phyloP scores from a whole-genome alignment of 2,888 invertebrate species.

The Pterostichus niger region DNA sequence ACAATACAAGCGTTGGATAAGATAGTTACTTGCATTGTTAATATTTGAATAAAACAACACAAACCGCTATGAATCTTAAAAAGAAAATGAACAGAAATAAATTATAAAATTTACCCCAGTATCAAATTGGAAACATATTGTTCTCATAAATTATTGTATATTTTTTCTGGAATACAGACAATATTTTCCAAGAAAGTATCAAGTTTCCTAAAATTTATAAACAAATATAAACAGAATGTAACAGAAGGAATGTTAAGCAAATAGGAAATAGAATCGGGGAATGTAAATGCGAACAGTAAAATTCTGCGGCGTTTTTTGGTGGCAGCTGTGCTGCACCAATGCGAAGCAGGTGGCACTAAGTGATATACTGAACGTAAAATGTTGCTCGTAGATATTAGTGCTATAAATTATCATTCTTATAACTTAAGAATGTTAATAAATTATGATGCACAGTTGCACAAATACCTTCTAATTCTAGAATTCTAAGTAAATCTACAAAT shows the following conservation, averaged over 20 bases:
- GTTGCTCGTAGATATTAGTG: conserved; percentile 13
- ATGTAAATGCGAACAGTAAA: conserved; percentile 18
- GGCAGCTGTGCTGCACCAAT: conserved; percentile 10
- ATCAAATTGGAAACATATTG: too few relatives aligned
- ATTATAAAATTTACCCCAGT: too few relatives aligned
- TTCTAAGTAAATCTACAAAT: background rate
- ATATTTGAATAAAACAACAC: too few relatives aligned
- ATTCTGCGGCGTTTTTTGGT: conserved; percentile 27
- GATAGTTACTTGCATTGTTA: too few relatives aligned
- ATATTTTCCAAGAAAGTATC: too few relatives aligned
- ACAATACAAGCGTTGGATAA: too few relatives aligned
- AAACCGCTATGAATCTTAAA: too few relatives aligned
- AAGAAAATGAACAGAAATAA: too few relatives aligned
- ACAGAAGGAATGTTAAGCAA: background rate
- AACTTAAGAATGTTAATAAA: conserved; percentile 28
- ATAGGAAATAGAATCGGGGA: conserved; percentile 22
- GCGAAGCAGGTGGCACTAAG: conserved; percentile 41
- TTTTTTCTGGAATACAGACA: too few relatives aligned
- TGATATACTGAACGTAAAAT: conserved; percentile 42
- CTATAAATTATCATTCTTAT: conserved; percentile 25
- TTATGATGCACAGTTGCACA: background rate
- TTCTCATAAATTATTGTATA: too few relatives aligned
- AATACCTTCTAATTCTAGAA: background rate
- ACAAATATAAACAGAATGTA: background rate
- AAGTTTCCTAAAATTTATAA: background rate